Base-by-base conservation (phyloP, 2,888 invertebrate genomes). In the Latrodectus hesperus region DNA sequence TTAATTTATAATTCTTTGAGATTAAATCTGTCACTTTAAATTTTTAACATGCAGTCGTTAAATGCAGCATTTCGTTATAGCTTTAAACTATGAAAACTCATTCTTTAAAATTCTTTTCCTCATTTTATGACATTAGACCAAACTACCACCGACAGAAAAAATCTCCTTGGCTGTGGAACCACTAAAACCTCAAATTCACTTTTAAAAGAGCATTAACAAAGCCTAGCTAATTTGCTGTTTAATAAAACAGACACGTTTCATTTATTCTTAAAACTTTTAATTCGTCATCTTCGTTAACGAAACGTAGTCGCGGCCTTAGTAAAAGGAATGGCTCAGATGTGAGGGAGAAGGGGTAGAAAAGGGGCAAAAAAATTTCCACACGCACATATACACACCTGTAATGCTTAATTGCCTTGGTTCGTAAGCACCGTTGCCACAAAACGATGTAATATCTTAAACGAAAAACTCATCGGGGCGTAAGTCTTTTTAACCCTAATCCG, bases 401-500 rank as follows among this genome's bases (percentile, higher is more conserved):
- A 77, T 81, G 77, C 81, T 87, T 87, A 87, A 87, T 87, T 87
- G 86, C 81, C 86, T 87, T 72, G 71, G 76, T 67, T 81, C 81
- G 67, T 82, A 86, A 81, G 86, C 86, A 87, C 77, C 86, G 81
- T 81, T 72, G 86, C 86, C 86, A 77, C 86, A 87, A 87, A 87
- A 81, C 86, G 86, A 87, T 87, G 86, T 87, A 87, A 87, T 87
- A 87, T 87, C 86, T 87, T 87, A 87, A 87, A 87, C 86, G 86
- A 87, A 87, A 87, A 87, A 87, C 81, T 87, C 86, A 81, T 87
- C 73, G 72, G 67, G 81, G 81, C 86, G 86, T 81, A 81, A 87
- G 86, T 87, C 86, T 87, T 87, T 87, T 87, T 87, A 87, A 87
- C 86, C 86, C 86, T 87, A 87, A 87, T 87, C 86, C 86, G 72